Evolutionary conservation across 2,113 vertebrate species (phyloP).

Genomic region (Gobio gobio): DNA sequence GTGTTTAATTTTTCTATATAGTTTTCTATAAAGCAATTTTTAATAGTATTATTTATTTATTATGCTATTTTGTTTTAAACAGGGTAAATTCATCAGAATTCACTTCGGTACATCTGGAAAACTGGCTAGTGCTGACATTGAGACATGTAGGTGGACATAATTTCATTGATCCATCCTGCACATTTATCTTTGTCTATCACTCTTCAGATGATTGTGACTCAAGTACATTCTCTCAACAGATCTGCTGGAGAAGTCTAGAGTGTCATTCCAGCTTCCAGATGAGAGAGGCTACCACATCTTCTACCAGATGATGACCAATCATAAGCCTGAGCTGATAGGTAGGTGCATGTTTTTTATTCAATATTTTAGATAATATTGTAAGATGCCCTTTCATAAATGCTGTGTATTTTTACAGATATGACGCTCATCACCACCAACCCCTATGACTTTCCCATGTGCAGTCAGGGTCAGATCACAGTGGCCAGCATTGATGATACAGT

Average conservation of each 20-base stretch:
- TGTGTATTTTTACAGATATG: conserved; percentile 58
- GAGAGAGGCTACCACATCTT: conserved; percentile 65
- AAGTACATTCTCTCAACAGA: conserved; percentile 32
- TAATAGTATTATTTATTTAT: no score
- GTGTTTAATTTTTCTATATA: not conserved
- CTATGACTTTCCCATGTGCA: conserved; percentile 81
- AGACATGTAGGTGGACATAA: conserved; percentile 78
- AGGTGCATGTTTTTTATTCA: not conserved
- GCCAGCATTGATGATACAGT: conserved; percentile 85
- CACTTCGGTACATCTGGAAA: conserved; percentile 83
- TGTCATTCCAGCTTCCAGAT: conserved; percentile 60
- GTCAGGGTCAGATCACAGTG: conserved; percentile 85
- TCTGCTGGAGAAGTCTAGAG: conserved; percentile 60
- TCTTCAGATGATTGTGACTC: not conserved
- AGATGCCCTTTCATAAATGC: not conserved
- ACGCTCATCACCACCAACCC: conserved; percentile 82
- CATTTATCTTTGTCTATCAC: not conserved
- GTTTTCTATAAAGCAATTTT: no score
- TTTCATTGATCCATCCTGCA: not conserved
- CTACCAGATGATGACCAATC: conserved; percentile 62
- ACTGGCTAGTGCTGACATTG: conserved; percentile 86
- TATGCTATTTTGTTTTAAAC: conserved; percentile 22
- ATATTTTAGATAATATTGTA: not conserved
- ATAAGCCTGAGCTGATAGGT: conserved; percentile 62
- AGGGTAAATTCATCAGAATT: conserved; percentile 80